phyloP scores from a whole-genome alignment of 1,140 invertebrate species.

The Neelides sp. region DNA sequence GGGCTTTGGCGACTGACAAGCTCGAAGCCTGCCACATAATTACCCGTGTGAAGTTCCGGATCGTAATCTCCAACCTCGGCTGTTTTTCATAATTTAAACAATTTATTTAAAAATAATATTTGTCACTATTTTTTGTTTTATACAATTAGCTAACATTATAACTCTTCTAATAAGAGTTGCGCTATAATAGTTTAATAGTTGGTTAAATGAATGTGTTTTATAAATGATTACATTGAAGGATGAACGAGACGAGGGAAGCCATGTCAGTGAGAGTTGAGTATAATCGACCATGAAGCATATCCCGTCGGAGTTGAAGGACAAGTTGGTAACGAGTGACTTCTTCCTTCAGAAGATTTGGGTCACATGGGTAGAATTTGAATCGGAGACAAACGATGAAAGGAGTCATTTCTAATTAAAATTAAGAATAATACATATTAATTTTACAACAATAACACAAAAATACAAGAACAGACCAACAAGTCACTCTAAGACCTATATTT shows the following conservation, averaged over 20 bases:
- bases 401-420: conserved; percentile 54
- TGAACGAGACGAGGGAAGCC: conserved; percentile 75
- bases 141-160: background rate
- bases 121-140: background rate
- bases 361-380: conserved; percentile 87
- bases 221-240: conserved; percentile 68
- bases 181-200: conserved; percentile 1
- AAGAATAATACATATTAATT: conserved; percentile 1
- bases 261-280: conserved; percentile 81
- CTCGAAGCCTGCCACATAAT: conserved; percentile 83
- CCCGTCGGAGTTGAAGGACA: conserved; percentile 85
- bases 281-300: conserved; percentile 82
- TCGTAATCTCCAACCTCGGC: conserved; percentile 91
- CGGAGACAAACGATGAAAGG: conserved; percentile 81
- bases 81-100: conserved; percentile 41
- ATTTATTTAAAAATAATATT: too few relatives aligned
- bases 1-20: conserved; percentile 71
- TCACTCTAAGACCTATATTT: too few relatives aligned
- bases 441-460: too few relatives aligned
- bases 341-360: conserved; percentile 70
- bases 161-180: background rate
- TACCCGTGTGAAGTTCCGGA: conserved; percentile 68
- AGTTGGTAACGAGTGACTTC: conserved; percentile 81
- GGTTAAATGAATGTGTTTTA: background rate
- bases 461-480: too few relatives aligned